Base-by-base conservation (phyloP, 2,113 vertebrate genomes). In the Acanthisitta chloris region DNA sequence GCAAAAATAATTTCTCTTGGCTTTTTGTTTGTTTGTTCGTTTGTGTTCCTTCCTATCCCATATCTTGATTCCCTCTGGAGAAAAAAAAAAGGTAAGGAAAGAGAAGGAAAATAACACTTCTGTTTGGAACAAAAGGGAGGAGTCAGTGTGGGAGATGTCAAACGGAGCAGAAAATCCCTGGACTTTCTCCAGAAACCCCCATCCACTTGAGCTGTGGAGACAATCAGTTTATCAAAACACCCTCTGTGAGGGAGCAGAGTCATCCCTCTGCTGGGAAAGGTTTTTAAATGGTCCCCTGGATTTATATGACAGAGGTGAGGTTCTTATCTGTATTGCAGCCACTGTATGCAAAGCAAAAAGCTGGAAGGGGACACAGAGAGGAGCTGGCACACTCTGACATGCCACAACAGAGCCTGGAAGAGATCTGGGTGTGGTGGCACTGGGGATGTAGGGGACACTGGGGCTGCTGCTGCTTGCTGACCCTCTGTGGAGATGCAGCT, bases 131-230 rank as follows among this genome's bases (percentile, higher is more conserved):
- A 46, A 82, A 88, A 76, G 49, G 88, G 95, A 93, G 95, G 79
- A 90, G 94, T n/a, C 52, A 49, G 49, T 76, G 88, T 85, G 85
- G 81, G 92, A 94, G 88, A 96, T 89, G 95, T 97, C 95, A 97
- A 67, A 93, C 1, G 5, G 48, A 94, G 81, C 43, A 90, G 87
- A 85, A 96, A 93, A 95, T 82, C 92, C 74, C 81, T 95, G 94
- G 95, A 94, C 81, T 95, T 96, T 96, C 77, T 95, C 95, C 96
- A 97, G 95, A 96, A 89, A n/a, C 57, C 57, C 78, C 45, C 74
- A 82, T 90, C 94, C 96, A 95, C 96, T 97, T 96, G 85, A 97
- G 92, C 88, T 77, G 92, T 59, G 82, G 74, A 92, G 87, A 52
- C 15, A 4, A 82, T 65, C 88, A 76, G 85, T 95, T 97, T 92